Evolutionary conservation across 2,888 invertebrate species (phyloP).

Genomic region (Fissipunctia ypsillon): DNA sequence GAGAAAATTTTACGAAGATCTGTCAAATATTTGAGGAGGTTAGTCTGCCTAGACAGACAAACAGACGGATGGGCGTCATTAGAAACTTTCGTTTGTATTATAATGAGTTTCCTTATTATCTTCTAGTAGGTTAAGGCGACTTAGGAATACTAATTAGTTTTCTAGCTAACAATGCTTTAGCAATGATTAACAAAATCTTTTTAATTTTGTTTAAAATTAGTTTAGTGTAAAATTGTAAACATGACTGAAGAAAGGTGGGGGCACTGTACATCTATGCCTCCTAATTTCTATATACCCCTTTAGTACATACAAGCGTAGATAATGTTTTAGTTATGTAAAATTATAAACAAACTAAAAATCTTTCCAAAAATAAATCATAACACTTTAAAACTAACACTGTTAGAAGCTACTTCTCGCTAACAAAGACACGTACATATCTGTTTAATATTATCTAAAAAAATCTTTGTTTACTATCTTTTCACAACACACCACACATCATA

Average conservation of each 20-base stretch:
- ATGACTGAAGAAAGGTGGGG: background rate
- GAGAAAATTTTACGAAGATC: background rate
- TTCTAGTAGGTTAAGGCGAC: constrained; percentile 34
- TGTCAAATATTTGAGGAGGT: background rate
- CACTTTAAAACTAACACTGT: constrained; percentile 16
- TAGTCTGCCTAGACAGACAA: background rate
- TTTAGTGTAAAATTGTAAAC: no score
- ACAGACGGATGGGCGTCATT: background rate
- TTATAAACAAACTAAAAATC: constrained; percentile 25
- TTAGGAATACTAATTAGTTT: constrained; percentile 54
- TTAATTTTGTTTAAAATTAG: background rate
- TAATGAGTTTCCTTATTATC: constrained; percentile 39
- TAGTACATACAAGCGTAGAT: no score
- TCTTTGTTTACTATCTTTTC: constrained; percentile 4
- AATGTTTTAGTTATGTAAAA: background rate
- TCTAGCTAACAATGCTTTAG: constrained; percentile 14
- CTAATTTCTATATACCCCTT: no score
- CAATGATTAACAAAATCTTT: background rate
- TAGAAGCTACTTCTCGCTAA: background rate
- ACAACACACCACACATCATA: constrained; percentile 22
- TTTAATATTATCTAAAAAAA: constrained; percentile 4
- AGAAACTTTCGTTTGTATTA: constrained; percentile 41
- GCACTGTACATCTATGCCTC: background rate
- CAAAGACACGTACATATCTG: background rate
- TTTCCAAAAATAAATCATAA: constrained; percentile 22